Percentiles rank a stretch among this genome's conserved stretches.
Evolutionary conservation across 1,140 invertebrate genomes (phyloP).

Genomic region (Pseudomyrmex sp.): DNA sequence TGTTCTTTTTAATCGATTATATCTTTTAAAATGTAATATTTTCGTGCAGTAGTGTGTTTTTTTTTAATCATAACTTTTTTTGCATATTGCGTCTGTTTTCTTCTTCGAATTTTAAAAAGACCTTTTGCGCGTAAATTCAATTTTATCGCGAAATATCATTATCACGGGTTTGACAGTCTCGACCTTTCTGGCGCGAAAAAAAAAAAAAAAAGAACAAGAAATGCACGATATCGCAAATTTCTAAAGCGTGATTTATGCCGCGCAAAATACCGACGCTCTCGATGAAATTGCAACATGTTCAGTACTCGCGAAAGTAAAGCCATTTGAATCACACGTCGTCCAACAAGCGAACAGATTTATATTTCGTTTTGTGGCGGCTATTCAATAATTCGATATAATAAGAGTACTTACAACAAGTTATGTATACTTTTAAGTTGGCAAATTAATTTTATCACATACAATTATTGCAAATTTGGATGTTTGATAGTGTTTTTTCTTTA

Average conservation of each 20-base stretch:
- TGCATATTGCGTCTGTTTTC: too few relatives aligned
- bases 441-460: too few relatives aligned
- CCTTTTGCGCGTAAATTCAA: too few relatives aligned
- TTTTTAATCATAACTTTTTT: too few relatives aligned
- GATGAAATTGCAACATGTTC: not conserved
- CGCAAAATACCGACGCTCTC: not conserved
- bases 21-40: too few relatives aligned
- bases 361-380: not conserved
- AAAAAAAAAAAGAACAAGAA: too few relatives aligned
- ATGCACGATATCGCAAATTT: not conserved
- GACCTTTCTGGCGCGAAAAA: too few relatives aligned
- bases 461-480: not conserved
- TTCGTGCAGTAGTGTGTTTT: too few relatives aligned
- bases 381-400: slow-evolving; percentile 9
- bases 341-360: not conserved
- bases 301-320: not conserved
- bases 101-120: too few relatives aligned
- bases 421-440: not conserved
- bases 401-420: not conserved
- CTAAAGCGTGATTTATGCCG: not conserved
- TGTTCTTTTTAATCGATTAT: not conserved
- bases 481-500: not conserved
- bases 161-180: too few relatives aligned
- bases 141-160: too few relatives aligned
- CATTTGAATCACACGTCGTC: not conserved